Conservation (phyloP, 2,888 invertebrate species). For the Autographa pulchrina region DNA sequence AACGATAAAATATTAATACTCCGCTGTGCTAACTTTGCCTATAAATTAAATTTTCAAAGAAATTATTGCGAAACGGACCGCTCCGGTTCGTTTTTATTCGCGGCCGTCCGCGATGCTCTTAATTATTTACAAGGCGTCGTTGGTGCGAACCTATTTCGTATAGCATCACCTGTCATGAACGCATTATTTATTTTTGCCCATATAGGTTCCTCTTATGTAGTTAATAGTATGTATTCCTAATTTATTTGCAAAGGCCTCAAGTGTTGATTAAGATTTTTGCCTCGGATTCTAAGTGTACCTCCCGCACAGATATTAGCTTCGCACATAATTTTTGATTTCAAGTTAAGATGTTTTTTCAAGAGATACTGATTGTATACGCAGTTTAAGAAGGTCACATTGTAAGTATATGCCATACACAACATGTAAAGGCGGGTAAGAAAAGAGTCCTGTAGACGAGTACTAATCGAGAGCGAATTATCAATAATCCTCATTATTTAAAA, state of each 20-base stretch:
- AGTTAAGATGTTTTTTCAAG: too few species aligned
- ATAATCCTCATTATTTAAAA: not conserved
- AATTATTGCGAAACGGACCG: constrained; percentile 67
- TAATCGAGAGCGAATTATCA: too few species aligned
- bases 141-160: constrained; percentile 35
- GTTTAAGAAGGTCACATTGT: too few species aligned
- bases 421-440: too few species aligned
- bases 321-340: too few species aligned
- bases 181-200: constrained; percentile 30
- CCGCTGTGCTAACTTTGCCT: constrained; percentile 75
- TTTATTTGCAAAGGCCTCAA: not conserved
- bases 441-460: too few species aligned
- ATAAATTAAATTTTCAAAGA: constrained; percentile 77
- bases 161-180: constrained; percentile 24
- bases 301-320: too few species aligned
- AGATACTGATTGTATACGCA: too few species aligned
- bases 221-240: not conserved
- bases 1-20: constrained; percentile 73
- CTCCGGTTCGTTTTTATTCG: constrained; percentile 66
- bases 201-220: not conserved
- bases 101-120: constrained; percentile 53
- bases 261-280: not conserved
- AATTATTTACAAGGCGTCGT: constrained; percentile 50
- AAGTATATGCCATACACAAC: too few species aligned
- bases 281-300: too few species aligned